phyloP scores from a whole-genome alignment of 2,797 vertebrate genomes.

The Scolopax rusticola region DNA sequence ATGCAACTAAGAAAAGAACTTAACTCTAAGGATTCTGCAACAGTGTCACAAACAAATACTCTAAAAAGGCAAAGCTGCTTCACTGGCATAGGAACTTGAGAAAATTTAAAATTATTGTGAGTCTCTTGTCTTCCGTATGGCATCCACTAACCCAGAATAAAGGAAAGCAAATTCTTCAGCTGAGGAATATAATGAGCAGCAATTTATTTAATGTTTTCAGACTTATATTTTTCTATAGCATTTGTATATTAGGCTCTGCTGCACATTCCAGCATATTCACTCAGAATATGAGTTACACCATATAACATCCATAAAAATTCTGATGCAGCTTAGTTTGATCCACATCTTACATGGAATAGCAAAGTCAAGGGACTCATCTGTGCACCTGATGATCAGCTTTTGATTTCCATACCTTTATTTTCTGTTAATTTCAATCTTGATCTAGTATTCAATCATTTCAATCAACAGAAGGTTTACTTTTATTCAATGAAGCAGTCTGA shows the following conservation, averaged over 20 bases:
- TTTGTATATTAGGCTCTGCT: not conserved
- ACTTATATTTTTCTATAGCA: not conserved
- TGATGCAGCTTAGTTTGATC: not conserved
- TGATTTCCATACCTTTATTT: not conserved
- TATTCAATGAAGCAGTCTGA: not conserved
- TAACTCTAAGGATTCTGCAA: not conserved
- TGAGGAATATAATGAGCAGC: not conserved
- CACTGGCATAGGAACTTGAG: not conserved
- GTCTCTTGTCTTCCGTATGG: not conserved
- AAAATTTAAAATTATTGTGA: not conserved
- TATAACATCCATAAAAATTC: not conserved
- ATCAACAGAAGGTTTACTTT: not conserved
- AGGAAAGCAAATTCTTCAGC: not conserved
- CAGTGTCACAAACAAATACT: not conserved
- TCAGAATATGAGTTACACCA: no score
- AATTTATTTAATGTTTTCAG: not conserved
- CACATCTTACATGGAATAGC: not conserved
- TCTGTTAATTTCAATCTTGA: not conserved
- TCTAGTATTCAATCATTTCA: not conserved
- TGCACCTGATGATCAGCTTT: not conserved
- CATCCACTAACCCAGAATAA: not conserved
- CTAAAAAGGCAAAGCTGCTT: slow-evolving; percentile 17
- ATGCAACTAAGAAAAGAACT: not conserved
- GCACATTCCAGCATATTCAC: not conserved
- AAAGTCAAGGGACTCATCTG: not conserved